Conservation (phyloP, 2,113 vertebrate species). For the Strix uralensis region DNA sequence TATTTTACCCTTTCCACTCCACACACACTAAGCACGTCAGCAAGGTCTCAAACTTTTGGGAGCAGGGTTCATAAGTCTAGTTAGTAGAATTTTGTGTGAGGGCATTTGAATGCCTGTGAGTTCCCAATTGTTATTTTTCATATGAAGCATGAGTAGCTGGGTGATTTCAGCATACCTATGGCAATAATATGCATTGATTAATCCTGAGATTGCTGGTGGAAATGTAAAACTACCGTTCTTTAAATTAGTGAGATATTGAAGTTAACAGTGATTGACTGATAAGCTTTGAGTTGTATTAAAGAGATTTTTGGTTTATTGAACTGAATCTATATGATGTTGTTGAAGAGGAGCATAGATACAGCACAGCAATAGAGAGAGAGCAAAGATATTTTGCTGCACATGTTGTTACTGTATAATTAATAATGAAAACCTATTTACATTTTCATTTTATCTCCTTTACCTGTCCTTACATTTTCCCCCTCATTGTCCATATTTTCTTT, state of each 20-base stretch:
- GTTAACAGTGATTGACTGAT: neutral
- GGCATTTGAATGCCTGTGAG: neutral
- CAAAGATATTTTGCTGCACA: neutral
- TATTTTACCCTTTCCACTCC: neutral
- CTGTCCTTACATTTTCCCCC: rapidly evolving
- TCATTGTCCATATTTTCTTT: neutral
- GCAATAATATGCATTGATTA: neutral
- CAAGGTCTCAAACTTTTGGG: neutral
- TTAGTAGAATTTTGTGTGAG: neutral
- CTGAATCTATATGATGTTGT: neutral
- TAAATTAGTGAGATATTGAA: neutral
- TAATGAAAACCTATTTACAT: neutral
- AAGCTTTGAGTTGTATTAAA: neutral
- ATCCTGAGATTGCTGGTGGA: neutral
- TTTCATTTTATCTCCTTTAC: neutral
- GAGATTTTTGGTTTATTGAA: neutral
- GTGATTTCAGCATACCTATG: neutral
- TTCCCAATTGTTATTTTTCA: neutral
- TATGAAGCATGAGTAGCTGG: neutral
- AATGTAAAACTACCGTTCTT: neutral
- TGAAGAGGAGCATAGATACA: neutral
- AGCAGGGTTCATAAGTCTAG: neutral
- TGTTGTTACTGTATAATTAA: neutral
- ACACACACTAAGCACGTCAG: neutral
- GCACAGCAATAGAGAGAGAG: neutral